Evolutionary conservation across 2,888 invertebrate species (phyloP).

Genomic region (Melitaea athalia): DNA sequence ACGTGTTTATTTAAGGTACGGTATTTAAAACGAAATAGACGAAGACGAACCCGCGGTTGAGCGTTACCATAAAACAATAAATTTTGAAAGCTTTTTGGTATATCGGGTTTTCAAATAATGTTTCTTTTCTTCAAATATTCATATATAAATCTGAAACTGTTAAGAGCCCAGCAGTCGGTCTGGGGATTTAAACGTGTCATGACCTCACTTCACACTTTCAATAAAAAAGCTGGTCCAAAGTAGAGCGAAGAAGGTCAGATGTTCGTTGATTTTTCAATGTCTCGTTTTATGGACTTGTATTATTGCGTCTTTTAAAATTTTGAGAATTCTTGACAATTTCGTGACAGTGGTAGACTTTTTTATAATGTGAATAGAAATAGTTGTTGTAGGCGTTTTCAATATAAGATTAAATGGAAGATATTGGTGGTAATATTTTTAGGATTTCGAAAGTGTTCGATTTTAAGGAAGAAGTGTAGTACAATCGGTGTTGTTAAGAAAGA

Average conservation of each 20-base stretch:
- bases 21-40: too few relatives aligned
- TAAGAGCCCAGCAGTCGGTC: conserved; percentile 20
- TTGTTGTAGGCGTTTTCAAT: too few relatives aligned
- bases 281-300: conserved; percentile 12
- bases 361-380: too few relatives aligned
- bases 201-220: conserved; percentile 37
- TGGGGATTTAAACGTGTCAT: conserved; percentile 32
- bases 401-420: too few relatives aligned
- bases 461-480: too few relatives aligned
- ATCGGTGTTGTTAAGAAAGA: too few relatives aligned
- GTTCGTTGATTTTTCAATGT: conserved; percentile 32
- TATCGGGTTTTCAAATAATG: conserved; percentile 1
- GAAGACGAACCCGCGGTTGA: too few relatives aligned
- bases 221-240: conserved; percentile 31
- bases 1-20: neutral
- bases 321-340: too few relatives aligned
- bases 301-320: too few relatives aligned
- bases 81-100: neutral
- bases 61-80: neutral
- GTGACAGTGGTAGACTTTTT: too few relatives aligned
- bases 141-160: conserved; percentile 16
- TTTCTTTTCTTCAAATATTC: conserved; percentile 14
- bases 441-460: too few relatives aligned
- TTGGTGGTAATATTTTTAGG: too few relatives aligned
- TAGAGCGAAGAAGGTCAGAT: conserved; percentile 32